Base-by-base conservation (phyloP, 30 jellyfish, hydroid and myxozoan species). In the Aurelia coerulea region DNA sequence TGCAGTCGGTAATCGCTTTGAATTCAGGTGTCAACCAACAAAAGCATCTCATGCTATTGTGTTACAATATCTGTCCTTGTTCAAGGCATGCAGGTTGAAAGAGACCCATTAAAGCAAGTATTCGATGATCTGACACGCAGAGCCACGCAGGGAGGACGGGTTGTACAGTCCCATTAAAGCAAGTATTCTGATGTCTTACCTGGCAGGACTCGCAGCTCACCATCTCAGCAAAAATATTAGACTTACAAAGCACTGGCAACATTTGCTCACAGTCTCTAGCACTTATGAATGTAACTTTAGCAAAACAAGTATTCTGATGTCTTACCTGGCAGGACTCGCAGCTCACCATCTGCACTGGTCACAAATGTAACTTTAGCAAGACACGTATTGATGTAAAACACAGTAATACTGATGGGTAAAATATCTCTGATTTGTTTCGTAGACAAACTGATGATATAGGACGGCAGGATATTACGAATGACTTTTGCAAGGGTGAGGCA, bases 321-420 rank as follows among this genome's bases (percentile, higher is more conserved):
- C 90, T 54, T 53, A 92, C 98, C 96, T 58, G 97, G 97, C 37
- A 88, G 62, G 4, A 88, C 70, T 3, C 77, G 86, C 51, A 86
- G 88, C 53, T 88, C 81, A 64, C 97, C 98, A 69, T 93, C 94
- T 34, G 97, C 96, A 65, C 85, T 86, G 46, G 98, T 93, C 5
- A 84, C 92, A 58, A 85, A 83, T 2, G 98, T 88, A 50, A 93
- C 88, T 73, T 82, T 88, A 2, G 88, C 92, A 72, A 94, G 90
- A 53, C 98, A 93, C 29, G 98, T 93, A 62, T 93, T 89, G 66
- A 93, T 78, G 79, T 83, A 81, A 69, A 93, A 84, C 56, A 83
- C 91, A 53, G 93, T 88, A 66, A 88, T 78, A 39, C 91, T 76
- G 46, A 75, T 54, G 6, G 90, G 93, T 41, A 72, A 49, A 62